Conservation (phyloP, 2,797 vertebrate species). For the Sebastiscus tertius region DNA sequence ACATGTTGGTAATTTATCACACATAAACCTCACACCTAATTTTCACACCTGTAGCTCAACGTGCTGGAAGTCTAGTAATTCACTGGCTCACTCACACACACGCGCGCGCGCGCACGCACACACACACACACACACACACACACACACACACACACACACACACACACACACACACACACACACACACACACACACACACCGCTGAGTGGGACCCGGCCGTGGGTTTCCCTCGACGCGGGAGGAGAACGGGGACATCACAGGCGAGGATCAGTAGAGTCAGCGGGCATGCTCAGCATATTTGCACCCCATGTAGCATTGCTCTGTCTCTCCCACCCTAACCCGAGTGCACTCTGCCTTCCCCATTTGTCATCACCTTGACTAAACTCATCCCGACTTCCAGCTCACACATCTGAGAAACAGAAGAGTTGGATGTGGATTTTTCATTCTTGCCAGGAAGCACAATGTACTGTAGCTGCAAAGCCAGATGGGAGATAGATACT, state of each 20-base stretch:
- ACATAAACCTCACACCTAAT: constrained; percentile 89
- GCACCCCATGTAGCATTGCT: constrained; percentile 63
- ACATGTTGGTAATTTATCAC: constrained; percentile 88
- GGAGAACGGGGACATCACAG: constrained; percentile 45
- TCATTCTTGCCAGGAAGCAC: constrained; percentile 33
- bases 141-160: not conserved
- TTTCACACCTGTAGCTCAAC: constrained; percentile 86
- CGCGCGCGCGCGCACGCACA: not conserved
- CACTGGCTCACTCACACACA: constrained; percentile 47
- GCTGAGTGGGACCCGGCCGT: constrained; percentile 13
- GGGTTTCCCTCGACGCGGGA: constrained; percentile 8
- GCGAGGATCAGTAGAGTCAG: constrained; percentile 53
- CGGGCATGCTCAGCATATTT: constrained; percentile 72
- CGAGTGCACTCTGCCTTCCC: constrained; percentile 14
- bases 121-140: constrained; percentile 11
- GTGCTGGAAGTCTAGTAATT: constrained; percentile 74
- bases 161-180: constrained; percentile 23
- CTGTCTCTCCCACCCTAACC: constrained; percentile 37
- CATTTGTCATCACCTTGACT: constrained; percentile 73
- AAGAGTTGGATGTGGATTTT: constrained; percentile 33
- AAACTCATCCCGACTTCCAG: constrained; percentile 64
- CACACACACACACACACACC: not conserved
- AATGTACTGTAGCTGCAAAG: constrained; percentile 28
- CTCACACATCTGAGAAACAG: constrained; percentile 59
- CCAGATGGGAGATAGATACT: constrained; percentile 51